Conservation (phyloP, 2,797 vertebrate species). For the Hemitrygon akajei region DNA sequence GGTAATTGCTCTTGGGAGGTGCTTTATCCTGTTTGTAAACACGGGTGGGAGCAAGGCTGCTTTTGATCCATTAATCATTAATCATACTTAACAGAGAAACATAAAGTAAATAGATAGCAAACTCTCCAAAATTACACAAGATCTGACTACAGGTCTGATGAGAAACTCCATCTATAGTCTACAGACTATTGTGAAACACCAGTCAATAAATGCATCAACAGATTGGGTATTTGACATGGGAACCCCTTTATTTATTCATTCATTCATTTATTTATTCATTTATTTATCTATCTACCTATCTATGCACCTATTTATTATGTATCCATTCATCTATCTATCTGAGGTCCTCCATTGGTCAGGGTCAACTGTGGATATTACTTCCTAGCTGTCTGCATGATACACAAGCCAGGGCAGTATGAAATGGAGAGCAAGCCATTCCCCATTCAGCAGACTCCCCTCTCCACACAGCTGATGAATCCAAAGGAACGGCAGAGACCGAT, state of each 20-base stretch:
- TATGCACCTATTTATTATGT: too few relatives aligned
- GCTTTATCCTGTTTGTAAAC: constrained; percentile 8
- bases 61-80: not conserved
- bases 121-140: not conserved
- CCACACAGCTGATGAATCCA: too few relatives aligned
- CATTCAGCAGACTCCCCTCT: too few relatives aligned
- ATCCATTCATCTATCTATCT: too few relatives aligned
- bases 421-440: too few relatives aligned
- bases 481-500: too few relatives aligned
- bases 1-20: not conserved
- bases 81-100: not conserved
- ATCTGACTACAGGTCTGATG: not conserved
- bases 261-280: too few relatives aligned
- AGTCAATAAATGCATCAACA: not conserved
- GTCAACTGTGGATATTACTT: too few relatives aligned
- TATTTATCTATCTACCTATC: too few relatives aligned
- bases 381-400: too few relatives aligned
- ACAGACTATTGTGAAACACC: not conserved
- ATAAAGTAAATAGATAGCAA: not conserved
- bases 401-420: too few relatives aligned
- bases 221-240: not conserved
- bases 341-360: too few relatives aligned
- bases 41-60: not conserved
- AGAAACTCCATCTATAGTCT: not conserved
- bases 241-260: not conserved